These are phyloP conservation scores for Spea hammondii DNA, from an alignment of 2,797 vertebrate species.

Conservation along the genomic window DNA sequence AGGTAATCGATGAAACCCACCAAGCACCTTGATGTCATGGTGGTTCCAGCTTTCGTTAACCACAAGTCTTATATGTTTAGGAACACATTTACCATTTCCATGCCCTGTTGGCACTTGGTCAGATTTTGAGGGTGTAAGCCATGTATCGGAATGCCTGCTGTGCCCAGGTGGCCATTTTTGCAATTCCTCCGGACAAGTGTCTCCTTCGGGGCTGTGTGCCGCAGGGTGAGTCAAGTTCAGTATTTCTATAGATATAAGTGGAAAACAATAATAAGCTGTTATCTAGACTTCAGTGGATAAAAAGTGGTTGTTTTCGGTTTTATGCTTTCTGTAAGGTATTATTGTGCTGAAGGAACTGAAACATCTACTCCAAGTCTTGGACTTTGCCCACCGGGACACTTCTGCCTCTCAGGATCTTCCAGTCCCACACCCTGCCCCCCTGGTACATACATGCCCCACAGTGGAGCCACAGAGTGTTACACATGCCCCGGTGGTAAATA, in stretches of 20 bases:
- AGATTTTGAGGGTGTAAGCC: conserved; percentile 67
- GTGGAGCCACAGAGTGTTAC: conserved; percentile 70
- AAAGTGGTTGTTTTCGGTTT: background rate
- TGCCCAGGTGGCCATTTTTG: conserved; percentile 80
- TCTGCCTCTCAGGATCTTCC: conserved; percentile 73
- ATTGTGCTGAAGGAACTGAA: conserved; percentile 67
- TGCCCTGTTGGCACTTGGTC: conserved; percentile 83
- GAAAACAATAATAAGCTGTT: too few relatives aligned
- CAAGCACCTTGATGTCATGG: background rate
- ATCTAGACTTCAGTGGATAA: background rate
- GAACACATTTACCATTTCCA: conserved; percentile 64
- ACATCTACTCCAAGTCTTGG: conserved; percentile 67
- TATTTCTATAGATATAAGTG: background rate
- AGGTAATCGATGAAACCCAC: conserved; percentile 62
- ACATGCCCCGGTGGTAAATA: conserved; percentile 77
- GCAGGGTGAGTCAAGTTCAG: conserved; percentile 67
- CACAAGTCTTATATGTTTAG: conserved; percentile 58
- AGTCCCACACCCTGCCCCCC: conserved; percentile 69
- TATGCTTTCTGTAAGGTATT: conserved; percentile 68
- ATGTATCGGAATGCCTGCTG: conserved; percentile 67
- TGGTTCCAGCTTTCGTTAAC: background rate
- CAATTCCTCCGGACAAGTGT: conserved; percentile 61
- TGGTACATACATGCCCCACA: conserved; percentile 72
- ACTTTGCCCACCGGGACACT: conserved; percentile 71
- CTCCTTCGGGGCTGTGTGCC: conserved; percentile 73